Evolutionary conservation across 2,797 vertebrate genomes (phyloP).

Genomic region (Gallinago stenura): DNA sequence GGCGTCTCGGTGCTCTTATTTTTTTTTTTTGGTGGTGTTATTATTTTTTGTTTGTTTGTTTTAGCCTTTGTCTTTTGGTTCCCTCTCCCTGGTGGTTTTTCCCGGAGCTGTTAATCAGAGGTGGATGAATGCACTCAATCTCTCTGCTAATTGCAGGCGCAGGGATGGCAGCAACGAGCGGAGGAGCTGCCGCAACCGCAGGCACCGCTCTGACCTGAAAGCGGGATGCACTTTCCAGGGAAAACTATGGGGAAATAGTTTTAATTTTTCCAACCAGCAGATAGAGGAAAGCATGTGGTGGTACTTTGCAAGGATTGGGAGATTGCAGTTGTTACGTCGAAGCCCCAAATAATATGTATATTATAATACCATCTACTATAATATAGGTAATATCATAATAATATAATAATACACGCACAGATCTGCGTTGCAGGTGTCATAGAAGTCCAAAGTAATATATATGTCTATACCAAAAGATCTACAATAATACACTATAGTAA

Average conservation of each 20-base stretch:
- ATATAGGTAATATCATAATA: not conserved
- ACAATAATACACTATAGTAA: not conserved
- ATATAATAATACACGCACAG: not conserved
- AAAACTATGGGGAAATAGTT: accelerated
- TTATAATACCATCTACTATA: not conserved
- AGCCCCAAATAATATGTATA: not conserved
- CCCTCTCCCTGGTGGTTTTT: accelerated
- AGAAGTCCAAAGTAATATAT: not conserved
- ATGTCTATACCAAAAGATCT: not conserved
- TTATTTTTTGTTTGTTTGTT: not conserved
- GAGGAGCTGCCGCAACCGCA: not conserved
- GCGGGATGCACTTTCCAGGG: not conserved
- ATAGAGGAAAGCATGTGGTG: not conserved
- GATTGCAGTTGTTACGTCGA: not conserved
- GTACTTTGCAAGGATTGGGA: not conserved
- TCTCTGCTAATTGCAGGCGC: accelerated
- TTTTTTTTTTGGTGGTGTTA: not conserved
- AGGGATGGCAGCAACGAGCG: not conserved
- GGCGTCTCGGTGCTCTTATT: not conserved
- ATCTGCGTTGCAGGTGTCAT: not conserved
- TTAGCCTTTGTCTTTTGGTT: accelerated
- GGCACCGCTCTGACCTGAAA: not conserved
- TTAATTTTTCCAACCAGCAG: not conserved
- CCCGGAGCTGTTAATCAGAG: not conserved
- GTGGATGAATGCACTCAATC: not conserved